Base-by-base conservation (phyloP, 2,888 invertebrate species). In the Stegana nigrithorax region DNA sequence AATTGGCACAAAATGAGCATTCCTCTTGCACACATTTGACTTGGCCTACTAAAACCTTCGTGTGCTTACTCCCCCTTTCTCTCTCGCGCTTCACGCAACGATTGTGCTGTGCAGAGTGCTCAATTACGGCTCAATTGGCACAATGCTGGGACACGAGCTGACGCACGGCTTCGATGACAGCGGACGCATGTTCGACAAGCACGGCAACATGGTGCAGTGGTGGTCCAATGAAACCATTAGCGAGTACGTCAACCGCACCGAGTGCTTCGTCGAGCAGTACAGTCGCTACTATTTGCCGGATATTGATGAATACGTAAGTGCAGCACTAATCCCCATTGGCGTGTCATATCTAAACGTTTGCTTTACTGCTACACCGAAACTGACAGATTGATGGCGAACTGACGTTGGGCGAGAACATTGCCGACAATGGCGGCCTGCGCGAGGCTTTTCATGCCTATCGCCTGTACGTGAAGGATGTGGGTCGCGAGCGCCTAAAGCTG, bases 241-340 rank as follows among this genome's bases (percentile, higher is more conserved):
- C 12, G 90, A 90, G 19, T 97, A 94, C 83, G 89, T 91, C 57
- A 89, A 92, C 68, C 90, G 91, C 77, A 91, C 93, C 0, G 87
- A 91, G 67, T 97, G 97, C 82, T 96, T 97, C 80, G 87, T 96
- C 14, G 89, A 93, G 44, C 96, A 97, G 81, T 97, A 96, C 81
- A 90, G 89, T 51, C 86, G 85, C 19, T 93, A 89, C 75, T 90
- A 90, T 69, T 75, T 93, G 23, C 85, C 89, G 0, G 91, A 91
- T 78, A 86, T 91, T 1, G 87, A 87, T 27, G 87, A 88, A 77
- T 87, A 90, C 77, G 92, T 91, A 80, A 87, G 88, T 85, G 3
- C 1, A 0, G 2, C 10, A n/a, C 32, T 32, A 32, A 32, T 10
- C 5, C n/a, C 7, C n/a, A 5, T 12, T 3, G 12, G 25, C 23